A percentile compares a stretch with the other conserved stretches of the same genome.
phyloP scores from a whole-genome alignment of 2,113 vertebrate genomes.

The Corvus cornix region DNA sequence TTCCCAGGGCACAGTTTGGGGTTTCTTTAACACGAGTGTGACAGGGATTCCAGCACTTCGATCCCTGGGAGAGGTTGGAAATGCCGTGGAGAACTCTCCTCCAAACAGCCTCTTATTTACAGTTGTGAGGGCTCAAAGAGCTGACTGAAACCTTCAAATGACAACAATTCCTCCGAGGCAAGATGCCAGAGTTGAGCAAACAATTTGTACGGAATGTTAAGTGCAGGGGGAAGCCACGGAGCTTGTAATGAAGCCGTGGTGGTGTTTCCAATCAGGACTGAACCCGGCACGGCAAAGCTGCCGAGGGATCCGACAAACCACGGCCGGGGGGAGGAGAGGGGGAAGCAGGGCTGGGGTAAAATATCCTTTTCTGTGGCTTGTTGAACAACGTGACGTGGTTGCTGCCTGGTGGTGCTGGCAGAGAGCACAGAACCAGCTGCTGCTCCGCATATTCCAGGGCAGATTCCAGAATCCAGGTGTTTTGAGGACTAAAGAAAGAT shows the following conservation, averaged over 20 bases:
- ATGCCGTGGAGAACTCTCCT: background rate
- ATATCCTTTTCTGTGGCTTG: slow-evolving; percentile 31
- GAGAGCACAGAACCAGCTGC: background rate
- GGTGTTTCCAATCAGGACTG: slow-evolving; percentile 42
- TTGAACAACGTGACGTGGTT: slow-evolving; percentile 60
- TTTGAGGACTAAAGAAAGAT: background rate
- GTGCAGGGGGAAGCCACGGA: slow-evolving; percentile 32
- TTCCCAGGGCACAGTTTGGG: slow-evolving; percentile 72
- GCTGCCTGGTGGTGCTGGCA: slow-evolving; percentile 56
- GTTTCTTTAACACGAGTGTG: slow-evolving; percentile 66
- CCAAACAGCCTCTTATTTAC: slow-evolving; percentile 41
- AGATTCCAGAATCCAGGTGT: slow-evolving; percentile 39
- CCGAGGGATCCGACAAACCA: slow-evolving; percentile 53
- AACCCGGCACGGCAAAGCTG: background rate
- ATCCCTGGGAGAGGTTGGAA: slow-evolving; percentile 1
- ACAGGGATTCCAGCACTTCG: slow-evolving; percentile 38
- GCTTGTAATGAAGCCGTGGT: slow-evolving; percentile 1
- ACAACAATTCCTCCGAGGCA: slow-evolving; percentile 9
- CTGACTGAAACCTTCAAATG: background rate
- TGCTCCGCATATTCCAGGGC: slow-evolving; percentile 61
- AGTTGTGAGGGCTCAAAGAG: background rate
- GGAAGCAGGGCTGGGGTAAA: background rate
- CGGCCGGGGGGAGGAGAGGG: background rate
- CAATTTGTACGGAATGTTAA: slow-evolving; percentile 45
- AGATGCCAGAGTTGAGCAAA: slow-evolving; percentile 48